These are phyloP conservation scores for Triplophysa bombifrons DNA, from an alignment of 2,797 vertebrate species.

Conservation along the genomic window DNA sequence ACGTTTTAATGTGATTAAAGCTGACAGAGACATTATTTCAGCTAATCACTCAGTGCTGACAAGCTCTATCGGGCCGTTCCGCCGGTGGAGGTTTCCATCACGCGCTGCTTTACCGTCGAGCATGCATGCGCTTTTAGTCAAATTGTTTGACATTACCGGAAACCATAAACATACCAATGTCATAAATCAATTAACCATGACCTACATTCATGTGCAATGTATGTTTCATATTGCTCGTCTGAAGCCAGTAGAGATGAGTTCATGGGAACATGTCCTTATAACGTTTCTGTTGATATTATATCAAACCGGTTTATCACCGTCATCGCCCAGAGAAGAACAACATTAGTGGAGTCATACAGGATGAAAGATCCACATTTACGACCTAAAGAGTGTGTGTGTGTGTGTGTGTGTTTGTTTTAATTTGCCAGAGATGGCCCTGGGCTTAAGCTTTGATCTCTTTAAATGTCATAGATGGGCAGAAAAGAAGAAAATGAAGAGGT, in stretches of 20 bases:
- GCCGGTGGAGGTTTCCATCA: constrained; percentile 77
- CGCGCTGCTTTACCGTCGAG: constrained; percentile 69
- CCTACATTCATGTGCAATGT: constrained; percentile 2
- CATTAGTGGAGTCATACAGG: constrained; percentile 53
- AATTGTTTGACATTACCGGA: constrained; percentile 38
- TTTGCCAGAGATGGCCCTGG: constrained; percentile 74
- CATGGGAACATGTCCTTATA: background rate
- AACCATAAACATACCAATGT: constrained; percentile 25
- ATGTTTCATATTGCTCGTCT: background rate
- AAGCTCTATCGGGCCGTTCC: constrained; percentile 80
- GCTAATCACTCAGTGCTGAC: constrained; percentile 99
- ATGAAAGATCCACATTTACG: constrained; percentile 24
- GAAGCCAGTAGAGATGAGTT: background rate
- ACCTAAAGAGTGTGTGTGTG: constrained; percentile 4
- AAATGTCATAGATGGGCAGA: constrained; percentile 67
- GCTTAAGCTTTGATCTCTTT: constrained; percentile 79
- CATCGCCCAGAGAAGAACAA: constrained; percentile 56
- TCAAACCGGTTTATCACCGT: constrained; percentile 3
- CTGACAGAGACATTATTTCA: constrained; percentile 99
- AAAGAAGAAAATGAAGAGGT: background rate
- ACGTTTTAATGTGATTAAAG: constrained; percentile 99
- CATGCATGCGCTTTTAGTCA: constrained; percentile 24
- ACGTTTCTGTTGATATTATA: background rate
- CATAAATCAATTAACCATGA: constrained; percentile 39
- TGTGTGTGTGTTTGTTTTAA: constrained; percentile 54